Evolutionary conservation across 2,888 invertebrate genomes (phyloP), one percentile per base, ranked within the genome.

Genomic region (Crioceris asparagi): DNA sequence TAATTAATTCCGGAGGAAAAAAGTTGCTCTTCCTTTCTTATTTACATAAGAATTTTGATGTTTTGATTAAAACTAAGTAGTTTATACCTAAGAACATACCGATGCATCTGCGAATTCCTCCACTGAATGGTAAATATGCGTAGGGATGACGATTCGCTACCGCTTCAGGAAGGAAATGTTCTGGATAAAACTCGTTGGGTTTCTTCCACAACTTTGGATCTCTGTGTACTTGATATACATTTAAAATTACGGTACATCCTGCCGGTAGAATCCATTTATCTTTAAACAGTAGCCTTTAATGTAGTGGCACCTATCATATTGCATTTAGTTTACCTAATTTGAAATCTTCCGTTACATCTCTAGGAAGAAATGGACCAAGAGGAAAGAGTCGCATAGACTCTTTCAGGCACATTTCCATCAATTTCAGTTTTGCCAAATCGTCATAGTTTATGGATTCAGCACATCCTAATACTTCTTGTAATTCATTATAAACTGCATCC

Each of bases 151-250:
- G 32, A 21, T 41, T 40, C 7, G 39, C 29, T 17, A 44, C 41
- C n/a, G 32, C 35, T 41, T 48, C 48, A 4, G 50, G 25, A 17
- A 44, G 16, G 41, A 55, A 55, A 40, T 55, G 54, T 27, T 55
- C 52, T 4, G 55, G 54, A 39, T 53, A 49, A 35, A 52, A 54
- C 34, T 53, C 48, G 6, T 48, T 38, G 1, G 53, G 54, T 19
- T 43, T 49, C 29, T 51, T 45, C 54, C 54, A 55, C 26, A 46
- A 39, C 1, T 40, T 18, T 6, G 47, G 42, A 45, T 48, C 39
- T 27, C 48, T 41, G 19, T 55, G 55, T 2, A 54, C 36, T 17
- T 41, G 35, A 21, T 46, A 47, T 21, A 47, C 40, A 14, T 40
- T 36, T 17, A 51, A 35, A 16, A 47, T n/a, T 23, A 52, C 40